phyloP scores from a whole-genome alignment of 2,113 vertebrate genomes.

The Catharus minimus region DNA sequence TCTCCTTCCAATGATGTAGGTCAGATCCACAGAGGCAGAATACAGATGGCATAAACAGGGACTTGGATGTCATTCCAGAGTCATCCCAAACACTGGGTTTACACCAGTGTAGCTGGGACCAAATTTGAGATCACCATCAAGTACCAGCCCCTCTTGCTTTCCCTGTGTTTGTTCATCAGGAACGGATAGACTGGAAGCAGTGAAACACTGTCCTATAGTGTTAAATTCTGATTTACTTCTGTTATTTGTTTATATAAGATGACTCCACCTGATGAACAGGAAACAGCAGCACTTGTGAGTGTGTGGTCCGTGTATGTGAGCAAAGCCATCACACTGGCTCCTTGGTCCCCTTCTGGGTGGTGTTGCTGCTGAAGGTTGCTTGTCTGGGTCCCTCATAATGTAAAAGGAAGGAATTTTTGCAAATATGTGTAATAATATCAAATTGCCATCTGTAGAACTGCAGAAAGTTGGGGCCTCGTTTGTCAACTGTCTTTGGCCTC shows the following conservation, averaged over 20 bases:
- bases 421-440: background rate
- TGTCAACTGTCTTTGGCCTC: background rate
- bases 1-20: background rate
- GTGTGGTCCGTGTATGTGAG: background rate
- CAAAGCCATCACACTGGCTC: background rate
- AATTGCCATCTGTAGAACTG: background rate
- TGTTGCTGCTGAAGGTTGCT: background rate
- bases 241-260: background rate
- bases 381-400: background rate
- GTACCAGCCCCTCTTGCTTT: background rate
- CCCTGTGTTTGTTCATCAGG: background rate
- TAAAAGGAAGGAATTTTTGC: background rate
- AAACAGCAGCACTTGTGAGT: background rate
- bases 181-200: background rate
- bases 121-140: background rate
- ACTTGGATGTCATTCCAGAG: background rate
- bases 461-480: background rate
- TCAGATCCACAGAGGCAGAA: background rate
- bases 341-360: background rate
- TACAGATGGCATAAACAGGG: background rate
- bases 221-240: background rate
- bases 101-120: background rate
- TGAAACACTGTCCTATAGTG: background rate
- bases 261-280: background rate
- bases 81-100: background rate